These are phyloP conservation scores for Oreotrochilus melanogaster DNA, from an alignment of 2,113 vertebrate species.

Conservation along the genomic window DNA sequence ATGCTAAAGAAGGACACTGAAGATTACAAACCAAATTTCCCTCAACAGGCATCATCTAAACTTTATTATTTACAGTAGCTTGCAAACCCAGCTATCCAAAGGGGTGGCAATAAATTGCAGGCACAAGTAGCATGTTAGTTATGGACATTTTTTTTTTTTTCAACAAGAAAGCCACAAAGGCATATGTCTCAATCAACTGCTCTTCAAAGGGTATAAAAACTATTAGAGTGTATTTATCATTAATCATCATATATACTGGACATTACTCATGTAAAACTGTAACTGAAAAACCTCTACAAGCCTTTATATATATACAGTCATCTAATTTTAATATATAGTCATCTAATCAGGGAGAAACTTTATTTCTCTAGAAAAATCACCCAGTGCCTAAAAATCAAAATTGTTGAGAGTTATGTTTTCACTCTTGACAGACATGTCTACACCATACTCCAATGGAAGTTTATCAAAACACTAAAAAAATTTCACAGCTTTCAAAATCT, in stretches of 20 bases:
- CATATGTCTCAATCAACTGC: not conserved
- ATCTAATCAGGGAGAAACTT: not conserved
- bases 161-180: not conserved
- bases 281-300: not conserved
- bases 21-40: not conserved
- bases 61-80: not conserved
- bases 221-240: not conserved
- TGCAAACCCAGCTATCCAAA: not conserved
- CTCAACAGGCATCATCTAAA: not conserved
- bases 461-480: not conserved
- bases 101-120: not conserved
- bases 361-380: no score
- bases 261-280: not conserved
- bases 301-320: no score
- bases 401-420: not conserved
- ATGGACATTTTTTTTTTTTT: not conserved
- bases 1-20: not conserved
- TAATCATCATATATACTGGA: not conserved
- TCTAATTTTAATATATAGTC: no score
- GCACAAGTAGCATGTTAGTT: not conserved
- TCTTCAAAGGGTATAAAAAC: not conserved
- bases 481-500: not conserved
- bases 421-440: not conserved
- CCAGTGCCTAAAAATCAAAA: no score
- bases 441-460: not conserved